phyloP scores from a whole-genome alignment of 1,140 invertebrate species.

The Anagrus nilaparvatae region DNA sequence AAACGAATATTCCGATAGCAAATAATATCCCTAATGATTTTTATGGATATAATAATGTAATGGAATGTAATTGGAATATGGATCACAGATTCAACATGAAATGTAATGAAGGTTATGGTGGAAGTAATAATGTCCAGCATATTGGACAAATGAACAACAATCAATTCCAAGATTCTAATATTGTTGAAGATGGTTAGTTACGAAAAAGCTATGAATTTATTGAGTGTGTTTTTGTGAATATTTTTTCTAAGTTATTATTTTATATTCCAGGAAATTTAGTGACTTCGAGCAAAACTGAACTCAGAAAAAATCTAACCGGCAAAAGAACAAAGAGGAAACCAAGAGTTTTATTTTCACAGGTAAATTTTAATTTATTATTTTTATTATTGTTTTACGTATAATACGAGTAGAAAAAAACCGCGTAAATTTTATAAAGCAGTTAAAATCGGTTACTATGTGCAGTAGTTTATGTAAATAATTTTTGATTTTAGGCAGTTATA shows the following conservation, averaged over 20 bases:
- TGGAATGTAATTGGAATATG: conserved; percentile 31
- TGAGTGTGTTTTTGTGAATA: no score
- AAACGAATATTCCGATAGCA: conserved; percentile 22
- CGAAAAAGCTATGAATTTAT: conserved; percentile 1
- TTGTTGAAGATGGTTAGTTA: background rate
- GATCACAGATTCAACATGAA: conserved; percentile 29
- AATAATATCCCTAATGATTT: conserved; percentile 26
- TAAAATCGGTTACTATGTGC: no score
- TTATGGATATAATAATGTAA: conserved; percentile 28
- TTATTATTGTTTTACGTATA: background rate
- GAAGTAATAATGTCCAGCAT: conserved; percentile 34
- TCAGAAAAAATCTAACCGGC: conserved; percentile 54
- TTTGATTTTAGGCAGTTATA: no score
- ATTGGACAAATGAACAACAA: conserved; percentile 25
- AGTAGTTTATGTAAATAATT: no score
- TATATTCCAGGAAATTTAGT: conserved; percentile 40
- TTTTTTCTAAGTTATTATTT: no score
- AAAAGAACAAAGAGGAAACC: conserved; percentile 77
- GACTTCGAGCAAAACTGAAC: conserved; percentile 55
- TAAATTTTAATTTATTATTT: conserved; percentile 21
- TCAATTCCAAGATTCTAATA: background rate
- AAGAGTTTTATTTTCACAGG: conserved; percentile 84
- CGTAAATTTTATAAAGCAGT: no score
- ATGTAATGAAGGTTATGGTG: conserved; percentile 31
- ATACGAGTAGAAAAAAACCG: conserved; percentile 1